Base-by-base conservation (phyloP, 2,113 vertebrate species). In the Laticauda laticaudata region DNA sequence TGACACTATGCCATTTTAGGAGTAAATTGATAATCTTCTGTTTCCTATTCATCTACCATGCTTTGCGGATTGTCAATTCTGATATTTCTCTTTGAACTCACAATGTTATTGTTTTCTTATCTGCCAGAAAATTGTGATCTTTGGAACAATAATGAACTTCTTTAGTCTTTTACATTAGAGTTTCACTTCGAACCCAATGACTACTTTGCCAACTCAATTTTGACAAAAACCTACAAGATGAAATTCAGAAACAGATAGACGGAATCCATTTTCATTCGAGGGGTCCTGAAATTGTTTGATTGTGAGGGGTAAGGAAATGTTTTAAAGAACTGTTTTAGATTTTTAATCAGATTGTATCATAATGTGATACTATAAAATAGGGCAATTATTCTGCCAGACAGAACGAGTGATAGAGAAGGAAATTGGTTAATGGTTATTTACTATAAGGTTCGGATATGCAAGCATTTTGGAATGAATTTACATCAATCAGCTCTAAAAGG, bases 201-300 rank as follows among this genome's bases (percentile, higher is more conserved):
- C 94, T 99, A 98, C 98, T 99, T 99, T 90, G 98, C 98, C 97
- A 99, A 99, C 91, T 95, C 98, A 45, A 96, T 99, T 93, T 98
- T 99, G 97, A 99, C 99, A 39, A 99, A 99, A 97, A 98, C 98
- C 0, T 99, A 99, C 98, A 99, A 99, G 97, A 99, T 99, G 99
- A 99, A 99, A 96, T 99, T n/a, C 99, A 0, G 99, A 99, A 94
- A 99, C 99, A 6, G 99, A 99, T 56, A 95, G 45, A 94, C 97
- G 0, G 99, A 99, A n/a, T 39, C 99, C 99, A 0, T 99, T 99
- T 95, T 99, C 99, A 14, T 99, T 99, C 21, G 99, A 99, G 96
- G 99, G 99, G n/a, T 7, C 99, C 99, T 86, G 99, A 99, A 97
- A 99, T 99, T 89, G 98, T 99, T 61, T n/a, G 99, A 99, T 96